phyloP scores from a whole-genome alignment of 2,113 vertebrate genomes.

The Tenrec ecaudatus region DNA sequence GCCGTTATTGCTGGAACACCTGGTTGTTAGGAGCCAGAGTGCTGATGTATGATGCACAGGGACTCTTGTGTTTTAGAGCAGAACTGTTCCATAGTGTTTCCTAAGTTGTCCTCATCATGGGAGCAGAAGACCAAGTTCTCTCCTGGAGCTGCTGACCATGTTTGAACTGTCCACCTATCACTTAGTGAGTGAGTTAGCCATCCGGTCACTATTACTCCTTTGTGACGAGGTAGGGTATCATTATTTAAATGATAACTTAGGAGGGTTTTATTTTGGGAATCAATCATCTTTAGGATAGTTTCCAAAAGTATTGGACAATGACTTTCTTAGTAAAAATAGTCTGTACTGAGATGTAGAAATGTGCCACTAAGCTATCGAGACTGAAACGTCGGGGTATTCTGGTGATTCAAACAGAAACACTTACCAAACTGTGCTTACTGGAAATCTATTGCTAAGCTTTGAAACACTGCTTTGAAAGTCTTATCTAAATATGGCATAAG shows the following conservation, averaged over 20 bases:
- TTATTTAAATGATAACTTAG: background rate
- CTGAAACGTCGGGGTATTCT: background rate
- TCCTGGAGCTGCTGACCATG: background rate
- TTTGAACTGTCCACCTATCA: background rate
- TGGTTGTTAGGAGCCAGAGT: background rate
- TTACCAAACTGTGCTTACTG: background rate
- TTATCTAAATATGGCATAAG: background rate
- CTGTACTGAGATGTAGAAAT: background rate
- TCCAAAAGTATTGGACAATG: background rate
- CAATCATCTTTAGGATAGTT: background rate
- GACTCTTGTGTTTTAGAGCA: background rate
- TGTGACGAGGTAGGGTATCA: background rate
- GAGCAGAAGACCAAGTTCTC: background rate
- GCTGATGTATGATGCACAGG: background rate
- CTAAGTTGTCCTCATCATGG: background rate
- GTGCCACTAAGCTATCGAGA: background rate
- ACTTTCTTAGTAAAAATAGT: background rate
- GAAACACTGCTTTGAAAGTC: background rate
- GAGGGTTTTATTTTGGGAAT: background rate
- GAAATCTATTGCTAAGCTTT: background rate
- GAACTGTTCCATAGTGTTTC: background rate
- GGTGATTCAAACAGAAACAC: background rate
- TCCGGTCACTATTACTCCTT: background rate
- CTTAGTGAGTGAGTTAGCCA: background rate
- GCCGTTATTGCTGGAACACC: background rate